These are phyloP conservation scores for Poecilia picta DNA, from an alignment of 2,797 vertebrate genomes.

Conservation along the genomic window DNA sequence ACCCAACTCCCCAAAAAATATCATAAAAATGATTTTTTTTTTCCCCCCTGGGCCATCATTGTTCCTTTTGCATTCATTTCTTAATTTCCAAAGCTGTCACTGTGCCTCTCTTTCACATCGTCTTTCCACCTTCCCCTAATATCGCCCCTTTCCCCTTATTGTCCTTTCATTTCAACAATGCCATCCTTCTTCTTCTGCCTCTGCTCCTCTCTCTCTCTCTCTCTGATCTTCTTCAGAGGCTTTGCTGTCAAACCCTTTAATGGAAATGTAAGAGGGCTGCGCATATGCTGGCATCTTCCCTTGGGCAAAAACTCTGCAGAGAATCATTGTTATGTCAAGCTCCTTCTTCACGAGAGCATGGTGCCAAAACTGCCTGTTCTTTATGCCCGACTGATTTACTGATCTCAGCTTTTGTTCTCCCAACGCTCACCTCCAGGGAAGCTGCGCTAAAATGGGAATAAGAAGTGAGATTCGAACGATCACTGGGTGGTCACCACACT, in stretches of 20 bases:
- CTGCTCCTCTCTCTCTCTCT: conserved; percentile 26
- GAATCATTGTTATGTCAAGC: conserved; percentile 36
- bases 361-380: conserved; percentile 12
- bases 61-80: conserved; percentile 28
- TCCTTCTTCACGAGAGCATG: conserved; percentile 17
- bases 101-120: conserved; percentile 7
- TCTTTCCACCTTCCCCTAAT: background rate
- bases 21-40: background rate
- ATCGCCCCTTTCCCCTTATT: background rate
- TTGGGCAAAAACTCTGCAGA: conserved; percentile 42
- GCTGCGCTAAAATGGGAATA: conserved; percentile 2
- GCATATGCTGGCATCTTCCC: conserved; percentile 33
- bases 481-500: background rate
- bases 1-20: background rate
- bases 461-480: background rate
- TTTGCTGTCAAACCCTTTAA: conserved; percentile 49
- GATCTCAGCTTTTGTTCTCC: conserved; percentile 25
- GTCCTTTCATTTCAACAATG: background rate
- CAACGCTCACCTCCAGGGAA: conserved; percentile 29
- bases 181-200: conserved; percentile 7
- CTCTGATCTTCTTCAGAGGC: conserved; percentile 57
- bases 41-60: background rate
- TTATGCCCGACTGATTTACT: conserved; percentile 21
- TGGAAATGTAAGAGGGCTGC: conserved; percentile 35
- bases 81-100: background rate